These are phyloP conservation scores for Pseudomugil gertrudae DNA, from an alignment of 2,797 vertebrate species.

Conservation along the genomic window DNA sequence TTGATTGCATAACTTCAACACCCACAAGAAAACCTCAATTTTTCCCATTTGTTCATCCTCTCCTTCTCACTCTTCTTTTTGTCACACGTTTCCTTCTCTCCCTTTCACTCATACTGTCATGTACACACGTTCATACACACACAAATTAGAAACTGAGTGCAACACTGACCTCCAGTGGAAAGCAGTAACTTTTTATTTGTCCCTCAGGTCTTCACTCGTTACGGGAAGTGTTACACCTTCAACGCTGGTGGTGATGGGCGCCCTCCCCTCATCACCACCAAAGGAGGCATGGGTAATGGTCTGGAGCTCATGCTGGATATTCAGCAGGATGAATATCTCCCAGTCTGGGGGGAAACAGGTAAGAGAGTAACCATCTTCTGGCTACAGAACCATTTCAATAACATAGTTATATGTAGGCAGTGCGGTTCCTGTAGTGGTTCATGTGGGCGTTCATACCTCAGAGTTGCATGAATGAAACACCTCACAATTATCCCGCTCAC, in stretches of 20 bases:
- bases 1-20: conserved; percentile 56
- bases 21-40: conserved; percentile 27
- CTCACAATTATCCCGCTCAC: neutral
- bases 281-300: conserved; percentile 96
- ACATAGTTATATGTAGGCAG: neutral
- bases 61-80: conserved; percentile 19
- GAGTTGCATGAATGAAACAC: conserved; percentile 2
- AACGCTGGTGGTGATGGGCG: conserved; percentile 89
- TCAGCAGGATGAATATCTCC: conserved; percentile 96
- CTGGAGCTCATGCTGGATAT: conserved; percentile 99
- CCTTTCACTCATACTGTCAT: conserved; percentile 9
- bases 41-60: conserved; percentile 16
- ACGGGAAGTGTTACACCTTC: conserved; percentile 98
- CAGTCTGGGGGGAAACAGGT: conserved; percentile 98
- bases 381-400: conserved; percentile 1
- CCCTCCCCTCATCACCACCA: conserved; percentile 89
- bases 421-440: neutral
- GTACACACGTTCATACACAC: neutral
- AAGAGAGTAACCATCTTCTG: conserved; percentile 32
- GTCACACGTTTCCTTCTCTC: conserved; percentile 25
- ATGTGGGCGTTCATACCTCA: neutral
- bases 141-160: conserved; percentile 28
- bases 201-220: conserved; percentile 91
- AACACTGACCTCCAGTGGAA: conserved; percentile 77
- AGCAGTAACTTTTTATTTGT: conserved; percentile 22